Base-by-base conservation (phyloP, 1,140 invertebrate genomes). In the Atta texana region DNA sequence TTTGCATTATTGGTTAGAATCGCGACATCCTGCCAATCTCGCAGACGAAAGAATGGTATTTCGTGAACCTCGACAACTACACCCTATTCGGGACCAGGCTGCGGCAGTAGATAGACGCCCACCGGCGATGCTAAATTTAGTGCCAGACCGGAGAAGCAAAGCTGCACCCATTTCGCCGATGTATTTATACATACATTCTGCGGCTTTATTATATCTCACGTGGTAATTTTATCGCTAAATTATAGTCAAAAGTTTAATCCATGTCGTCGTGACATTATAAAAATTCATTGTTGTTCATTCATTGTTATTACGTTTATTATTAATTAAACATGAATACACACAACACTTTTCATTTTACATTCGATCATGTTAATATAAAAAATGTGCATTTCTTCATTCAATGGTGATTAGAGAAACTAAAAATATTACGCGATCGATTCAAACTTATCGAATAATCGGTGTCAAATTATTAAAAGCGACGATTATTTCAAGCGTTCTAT, bases 41-140 rank as follows among this genome's bases (percentile, higher is more conserved):
- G 72, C 76, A 74, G 59, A 89, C 69, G 77, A 53, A 89, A 61
- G 77, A 89, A 87, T 66, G 71, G 81, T 86, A 85, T 91, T 91
- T 89, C 72, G 64, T 68, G 28, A 61, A 34, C 82, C 87, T 88
- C 90, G 89, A 91, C 93, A 90, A 89, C 87, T 91, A 92, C 89
- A 90, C 88, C 88, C 92, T 92, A 90, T 88, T 92, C 90, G 92
- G 88, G 57, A 71, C 72, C 88, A 76, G 92, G 88, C 92, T 93
- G 92, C 92, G 92, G 78, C 87, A 76, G 87, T 75, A 74, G 55
- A 34, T 74, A 85, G 75, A 87, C 93, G 92, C 92, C 93, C 92
- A 94, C 94, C 92, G 44, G 28, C 39, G 91, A 94, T 93, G 91
- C 92, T 94, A 94, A 93, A 94, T 94, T 94, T 94, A 94, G 93